A percentile compares a stretch with the other conserved stretches of the same genome.
Conservation (phyloP, 2,113 vertebrate genomes). For the Cariama cristata region DNA sequence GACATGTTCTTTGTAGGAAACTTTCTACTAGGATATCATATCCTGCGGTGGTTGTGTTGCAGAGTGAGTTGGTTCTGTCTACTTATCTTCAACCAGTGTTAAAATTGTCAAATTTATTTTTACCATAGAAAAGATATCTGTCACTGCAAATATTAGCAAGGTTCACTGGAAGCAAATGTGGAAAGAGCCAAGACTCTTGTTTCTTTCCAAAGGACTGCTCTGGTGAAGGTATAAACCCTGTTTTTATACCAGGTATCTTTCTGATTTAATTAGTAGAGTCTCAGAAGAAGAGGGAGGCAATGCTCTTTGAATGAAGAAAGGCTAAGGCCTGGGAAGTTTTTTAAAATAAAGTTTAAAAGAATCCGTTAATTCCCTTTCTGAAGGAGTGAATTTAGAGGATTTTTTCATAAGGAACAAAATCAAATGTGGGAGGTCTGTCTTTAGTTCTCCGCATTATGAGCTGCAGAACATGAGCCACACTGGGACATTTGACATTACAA, state of each 20-base stretch:
- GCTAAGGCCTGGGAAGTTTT: not conserved
- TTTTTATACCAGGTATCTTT: not conserved
- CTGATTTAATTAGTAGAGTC: not conserved
- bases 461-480: not conserved
- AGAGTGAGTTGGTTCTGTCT: not conserved
- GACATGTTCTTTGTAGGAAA: not conserved
- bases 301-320: not conserved
- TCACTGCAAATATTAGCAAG: not conserved
- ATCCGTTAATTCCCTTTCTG: not conserved
- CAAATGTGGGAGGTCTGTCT: not conserved
- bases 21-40: not conserved
- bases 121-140: not conserved
- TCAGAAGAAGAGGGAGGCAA: not conserved
- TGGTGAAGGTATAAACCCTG: not conserved
- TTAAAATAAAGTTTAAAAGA: not conserved
- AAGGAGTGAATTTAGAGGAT: not conserved
- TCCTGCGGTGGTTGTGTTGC: not conserved
- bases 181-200: not conserved
- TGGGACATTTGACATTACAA: not conserved
- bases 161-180: not conserved
- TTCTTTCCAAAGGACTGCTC: not conserved
- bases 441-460: not conserved
- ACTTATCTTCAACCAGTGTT: not conserved
- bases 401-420: not conserved
- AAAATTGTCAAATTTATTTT: not conserved